Conservation (phyloP, 2,113 vertebrate genomes). For the Taurulus bubalis region DNA sequence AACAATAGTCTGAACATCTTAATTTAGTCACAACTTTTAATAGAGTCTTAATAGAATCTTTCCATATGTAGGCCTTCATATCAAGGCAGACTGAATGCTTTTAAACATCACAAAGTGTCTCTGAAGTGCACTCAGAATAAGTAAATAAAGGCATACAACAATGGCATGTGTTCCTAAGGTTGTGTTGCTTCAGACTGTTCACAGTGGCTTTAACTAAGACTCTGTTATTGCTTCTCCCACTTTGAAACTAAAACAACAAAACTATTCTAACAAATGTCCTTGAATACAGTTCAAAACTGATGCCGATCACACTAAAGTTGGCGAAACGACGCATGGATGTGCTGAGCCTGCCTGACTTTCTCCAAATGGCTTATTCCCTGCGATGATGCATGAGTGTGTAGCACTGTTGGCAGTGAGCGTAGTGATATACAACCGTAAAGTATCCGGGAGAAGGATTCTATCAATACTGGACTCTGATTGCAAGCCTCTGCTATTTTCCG, state of each 20-base stretch:
- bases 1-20: background rate
- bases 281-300: background rate
- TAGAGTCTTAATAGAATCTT: slow-evolving; percentile 21
- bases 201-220: background rate
- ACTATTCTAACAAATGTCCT: too few species aligned
- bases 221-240: background rate
- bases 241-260: too few species aligned
- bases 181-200: background rate
- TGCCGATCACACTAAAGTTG: background rate
- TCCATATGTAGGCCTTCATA: slow-evolving; percentile 7
- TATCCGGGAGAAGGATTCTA: background rate
- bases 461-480: background rate
- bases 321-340: background rate
- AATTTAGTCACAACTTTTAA: background rate
- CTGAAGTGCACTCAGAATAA: background rate
- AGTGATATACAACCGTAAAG: background rate
- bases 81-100: slow-evolving; percentile 1
- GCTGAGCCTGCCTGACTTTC: background rate
- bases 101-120: slow-evolving; percentile 10
- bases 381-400: background rate
- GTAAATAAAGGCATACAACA: slow-evolving; percentile 3
- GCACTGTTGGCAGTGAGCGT: background rate
- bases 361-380: background rate
- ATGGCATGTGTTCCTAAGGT: slow-evolving; percentile 6
- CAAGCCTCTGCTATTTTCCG: background rate